phyloP scores from a whole-genome alignment of 2,113 vertebrate genomes.

The Propithecus coquereli region DNA sequence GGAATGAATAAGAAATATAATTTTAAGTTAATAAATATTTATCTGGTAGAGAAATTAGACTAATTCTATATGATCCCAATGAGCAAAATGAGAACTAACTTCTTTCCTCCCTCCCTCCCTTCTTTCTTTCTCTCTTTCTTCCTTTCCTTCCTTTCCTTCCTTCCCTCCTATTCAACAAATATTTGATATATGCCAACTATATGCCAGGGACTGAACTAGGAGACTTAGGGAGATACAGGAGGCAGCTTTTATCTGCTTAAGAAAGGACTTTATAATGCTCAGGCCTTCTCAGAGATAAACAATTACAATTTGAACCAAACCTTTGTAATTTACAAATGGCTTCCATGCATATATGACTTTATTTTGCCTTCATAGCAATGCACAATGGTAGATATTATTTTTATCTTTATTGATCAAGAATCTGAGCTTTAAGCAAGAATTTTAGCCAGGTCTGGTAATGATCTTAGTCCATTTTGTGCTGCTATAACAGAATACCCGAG shows the following conservation, averaged over 20 bases:
- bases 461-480: not conserved
- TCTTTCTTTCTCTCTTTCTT: not conserved
- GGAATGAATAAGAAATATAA: not conserved
- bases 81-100: not conserved
- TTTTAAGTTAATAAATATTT: not conserved
- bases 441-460: not conserved
- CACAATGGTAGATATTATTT: not conserved
- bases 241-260: not conserved
- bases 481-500: not conserved
- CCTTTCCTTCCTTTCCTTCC: too few relatives aligned
- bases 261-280: not conserved
- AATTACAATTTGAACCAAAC: not conserved
- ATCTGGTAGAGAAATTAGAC: not conserved
- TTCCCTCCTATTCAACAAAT: not conserved
- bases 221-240: not conserved
- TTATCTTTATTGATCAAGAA: conserved; percentile 16
- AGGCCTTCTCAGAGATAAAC: not conserved
- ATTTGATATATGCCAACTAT: not conserved
- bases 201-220: not conserved
- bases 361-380: not conserved
- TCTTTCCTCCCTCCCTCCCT: too few relatives aligned
- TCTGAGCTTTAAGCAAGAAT: not conserved
- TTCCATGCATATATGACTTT: not conserved
- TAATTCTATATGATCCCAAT: not conserved
- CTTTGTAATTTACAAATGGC: not conserved